Evolutionary conservation across 2,113 vertebrate genomes (phyloP).

Genomic region (Hemiscyllium ocellatum): DNA sequence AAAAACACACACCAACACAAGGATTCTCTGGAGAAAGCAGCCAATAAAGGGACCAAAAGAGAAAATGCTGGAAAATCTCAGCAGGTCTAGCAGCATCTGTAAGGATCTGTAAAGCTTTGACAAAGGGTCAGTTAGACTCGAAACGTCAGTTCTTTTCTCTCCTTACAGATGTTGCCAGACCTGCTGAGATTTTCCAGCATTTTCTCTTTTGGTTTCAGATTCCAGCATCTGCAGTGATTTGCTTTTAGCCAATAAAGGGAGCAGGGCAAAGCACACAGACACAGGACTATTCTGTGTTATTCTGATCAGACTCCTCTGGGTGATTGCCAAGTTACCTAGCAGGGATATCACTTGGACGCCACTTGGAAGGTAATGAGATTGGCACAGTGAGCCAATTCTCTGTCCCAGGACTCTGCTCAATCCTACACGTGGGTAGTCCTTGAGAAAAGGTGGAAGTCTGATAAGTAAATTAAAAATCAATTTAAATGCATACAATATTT

Average conservation of each 20-base stretch:
- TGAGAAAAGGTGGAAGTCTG: neutral
- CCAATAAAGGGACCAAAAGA: neutral
- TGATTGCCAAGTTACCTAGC: neutral
- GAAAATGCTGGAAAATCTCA: too few species aligned
- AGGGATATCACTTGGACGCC: neutral
- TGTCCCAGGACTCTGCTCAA: neutral
- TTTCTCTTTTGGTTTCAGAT: too few species aligned
- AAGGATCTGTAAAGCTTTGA: too few species aligned
- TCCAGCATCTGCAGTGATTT: too few species aligned
- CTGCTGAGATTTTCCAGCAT: too few species aligned
- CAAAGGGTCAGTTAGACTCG: too few species aligned
- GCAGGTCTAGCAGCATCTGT: too few species aligned
- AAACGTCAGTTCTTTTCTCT: too few species aligned
- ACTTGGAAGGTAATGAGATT: neutral
- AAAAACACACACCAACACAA: neutral
- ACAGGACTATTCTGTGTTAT: neutral
- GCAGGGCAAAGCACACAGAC: neutral
- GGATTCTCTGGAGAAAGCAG: neutral
- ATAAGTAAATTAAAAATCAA: neutral
- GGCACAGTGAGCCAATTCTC: neutral
- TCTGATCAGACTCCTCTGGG: neutral
- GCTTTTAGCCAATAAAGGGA: neutral
- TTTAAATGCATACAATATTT: neutral
- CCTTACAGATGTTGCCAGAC: too few species aligned
- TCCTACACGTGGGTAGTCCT: neutral